Percentiles rank a stretch among this genome's conserved stretches.
These are phyloP conservation scores for Eurois occulta DNA, from an alignment of 2,888 invertebrate genomes.

Conservation along the genomic window DNA sequence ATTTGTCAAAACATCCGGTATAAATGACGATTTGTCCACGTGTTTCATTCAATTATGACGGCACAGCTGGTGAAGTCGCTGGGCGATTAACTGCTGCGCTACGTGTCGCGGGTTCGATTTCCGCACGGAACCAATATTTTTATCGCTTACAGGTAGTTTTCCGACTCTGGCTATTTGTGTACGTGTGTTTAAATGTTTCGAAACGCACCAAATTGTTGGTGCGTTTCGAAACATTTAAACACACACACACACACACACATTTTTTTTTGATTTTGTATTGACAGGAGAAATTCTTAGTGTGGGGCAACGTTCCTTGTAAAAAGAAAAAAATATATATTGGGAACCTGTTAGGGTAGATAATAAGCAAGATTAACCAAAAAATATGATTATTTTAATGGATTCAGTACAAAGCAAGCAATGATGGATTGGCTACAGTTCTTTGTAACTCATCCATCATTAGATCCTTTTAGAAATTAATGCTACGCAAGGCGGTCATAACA, in stretches of 20 bases:
- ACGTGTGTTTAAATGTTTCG: no score
- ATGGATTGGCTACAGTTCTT: conserved; percentile 51
- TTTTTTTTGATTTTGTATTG: no score
- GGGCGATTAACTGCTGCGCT: background rate
- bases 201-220: no score
- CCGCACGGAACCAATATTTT: background rate
- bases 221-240: no score
- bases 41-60: background rate
- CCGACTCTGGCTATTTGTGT: no score
- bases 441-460: conserved; percentile 44
- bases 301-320: no score
- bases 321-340: background rate
- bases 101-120: background rate
- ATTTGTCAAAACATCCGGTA: background rate
- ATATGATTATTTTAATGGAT: conserved; percentile 34
- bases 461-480: conserved; percentile 24
- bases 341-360: conserved; percentile 9
- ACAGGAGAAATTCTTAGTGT: no score
- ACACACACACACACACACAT: no score
- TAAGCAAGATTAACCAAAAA: conserved; percentile 17
- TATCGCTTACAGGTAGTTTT: no score
- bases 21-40: background rate
- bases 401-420: conserved; percentile 31
- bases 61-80: background rate
- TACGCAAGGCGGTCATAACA: conserved; percentile 1